Evolutionary conservation across 2,797 vertebrate species (phyloP), one percentile per base, ranked within the genome.

Genomic region (Poeciliopsis paucimaculata): DNA sequence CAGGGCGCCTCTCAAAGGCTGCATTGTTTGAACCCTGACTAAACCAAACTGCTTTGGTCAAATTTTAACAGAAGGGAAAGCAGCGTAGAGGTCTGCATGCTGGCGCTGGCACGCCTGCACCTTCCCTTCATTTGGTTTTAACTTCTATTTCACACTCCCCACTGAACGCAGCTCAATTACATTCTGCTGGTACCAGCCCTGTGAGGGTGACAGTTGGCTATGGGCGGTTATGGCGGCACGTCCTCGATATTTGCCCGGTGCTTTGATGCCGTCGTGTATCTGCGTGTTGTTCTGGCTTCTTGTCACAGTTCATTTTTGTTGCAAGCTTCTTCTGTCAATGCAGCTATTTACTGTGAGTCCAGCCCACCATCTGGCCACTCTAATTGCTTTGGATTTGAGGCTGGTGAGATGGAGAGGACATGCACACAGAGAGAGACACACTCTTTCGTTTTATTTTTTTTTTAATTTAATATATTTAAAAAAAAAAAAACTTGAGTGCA

Each of bases 341-440:
- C 90, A 90, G 91, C 91, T 91, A 91, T 94, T 93, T 94, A 92
- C 90, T 92, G 89, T 0, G 82, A 88, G 93, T 92, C 91, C 93
- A 92, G 83, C 89, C 91, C 88, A 90, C 95, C 95, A 96, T 95
- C 95, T 96, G 95, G 94, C 90, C 86, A 77, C 88, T 92, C 94
- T 95, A 95, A 96, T 96, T 95, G 95, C 94, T 95, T 94, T 93
- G 95, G 93, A 95, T 95, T 91, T 90, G 89, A 94, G 87, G 90
- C 93, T 93, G 92, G 93, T 72, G 84, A 90, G 91, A 94, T 89
- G 76, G 82, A 87, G 85, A 87, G 79, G 77, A 86, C 89, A 79
- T 81, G 74, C 83, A 83, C 88, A 84, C 86, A 79, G 51, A 75
- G 51, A 73, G 66, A 78, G 43, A 73, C 71, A 75, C 45, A 87